Conservation (phyloP, 2,888 invertebrate species). For the Nemurella pictetii region DNA sequence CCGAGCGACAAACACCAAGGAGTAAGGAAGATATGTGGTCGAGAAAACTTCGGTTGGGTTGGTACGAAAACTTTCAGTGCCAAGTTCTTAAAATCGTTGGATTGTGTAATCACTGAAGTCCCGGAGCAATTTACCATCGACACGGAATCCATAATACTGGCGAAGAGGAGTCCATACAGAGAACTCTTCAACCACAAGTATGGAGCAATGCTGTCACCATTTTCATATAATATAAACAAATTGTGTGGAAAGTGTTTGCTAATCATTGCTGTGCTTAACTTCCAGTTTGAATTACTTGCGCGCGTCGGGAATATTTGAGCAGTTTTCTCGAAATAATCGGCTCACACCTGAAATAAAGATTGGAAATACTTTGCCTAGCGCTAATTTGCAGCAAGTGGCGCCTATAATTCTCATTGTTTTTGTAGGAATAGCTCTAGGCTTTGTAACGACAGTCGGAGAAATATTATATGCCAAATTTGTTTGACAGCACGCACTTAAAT, state of each 20-base stretch:
- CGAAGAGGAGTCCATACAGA: background rate
- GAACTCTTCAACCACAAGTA: background rate
- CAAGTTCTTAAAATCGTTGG: background rate
- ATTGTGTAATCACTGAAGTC: background rate
- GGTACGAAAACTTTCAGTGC: background rate
- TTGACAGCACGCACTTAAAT: too few species aligned
- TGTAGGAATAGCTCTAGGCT: background rate
- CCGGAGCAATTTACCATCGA: background rate
- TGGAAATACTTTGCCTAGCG: background rate
- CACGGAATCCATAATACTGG: background rate
- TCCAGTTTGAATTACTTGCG: background rate
- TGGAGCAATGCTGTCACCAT: too few species aligned
- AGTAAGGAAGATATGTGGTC: background rate
- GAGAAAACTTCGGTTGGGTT: background rate
- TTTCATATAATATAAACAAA: too few species aligned
- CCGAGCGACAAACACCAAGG: background rate
- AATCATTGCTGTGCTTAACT: too few species aligned
- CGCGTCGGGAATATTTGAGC: background rate
- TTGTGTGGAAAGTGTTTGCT: too few species aligned
- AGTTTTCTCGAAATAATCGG: background rate
- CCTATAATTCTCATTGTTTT: background rate
- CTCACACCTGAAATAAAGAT: background rate
- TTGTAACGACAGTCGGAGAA: background rate
- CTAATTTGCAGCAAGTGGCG: background rate
- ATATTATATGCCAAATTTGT: background rate